Evolutionary conservation across 2,797 vertebrate species (phyloP).

Genomic region (Psittacula derbiana): DNA sequence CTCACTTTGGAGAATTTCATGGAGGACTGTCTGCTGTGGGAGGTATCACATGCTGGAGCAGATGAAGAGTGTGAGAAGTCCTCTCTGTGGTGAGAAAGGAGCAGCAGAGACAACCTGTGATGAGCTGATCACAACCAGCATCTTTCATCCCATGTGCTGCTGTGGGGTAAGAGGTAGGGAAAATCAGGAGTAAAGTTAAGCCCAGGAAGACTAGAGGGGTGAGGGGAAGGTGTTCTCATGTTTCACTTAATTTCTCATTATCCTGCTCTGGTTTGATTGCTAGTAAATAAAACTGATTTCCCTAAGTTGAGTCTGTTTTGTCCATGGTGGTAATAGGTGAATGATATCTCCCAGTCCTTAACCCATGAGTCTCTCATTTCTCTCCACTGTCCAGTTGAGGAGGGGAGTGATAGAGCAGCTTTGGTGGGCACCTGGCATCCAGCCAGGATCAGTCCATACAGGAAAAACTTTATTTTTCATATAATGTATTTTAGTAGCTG

Average conservation of each 20-base stretch:
- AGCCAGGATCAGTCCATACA: not conserved
- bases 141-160: not conserved
- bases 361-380: not conserved
- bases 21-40: too few relatives aligned
- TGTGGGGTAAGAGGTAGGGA: not conserved
- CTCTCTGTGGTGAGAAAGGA: not conserved
- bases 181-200: not conserved
- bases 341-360: not conserved
- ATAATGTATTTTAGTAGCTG: not conserved
- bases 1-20: not conserved
- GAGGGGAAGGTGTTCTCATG: not conserved
- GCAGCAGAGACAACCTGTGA: accelerated
- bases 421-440: not conserved
- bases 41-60: not conserved
- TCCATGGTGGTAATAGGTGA: not conserved
- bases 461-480: not conserved
- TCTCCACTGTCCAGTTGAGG: not conserved
- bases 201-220: not conserved
- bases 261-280: not conserved
- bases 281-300: not conserved
- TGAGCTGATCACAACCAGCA: not conserved
- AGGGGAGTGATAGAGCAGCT: not conserved
- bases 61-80: not conserved
- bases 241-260: not conserved
- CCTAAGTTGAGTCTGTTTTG: not conserved